Conservation (phyloP, 2,113 vertebrate genomes). For the Symphodus melops region DNA sequence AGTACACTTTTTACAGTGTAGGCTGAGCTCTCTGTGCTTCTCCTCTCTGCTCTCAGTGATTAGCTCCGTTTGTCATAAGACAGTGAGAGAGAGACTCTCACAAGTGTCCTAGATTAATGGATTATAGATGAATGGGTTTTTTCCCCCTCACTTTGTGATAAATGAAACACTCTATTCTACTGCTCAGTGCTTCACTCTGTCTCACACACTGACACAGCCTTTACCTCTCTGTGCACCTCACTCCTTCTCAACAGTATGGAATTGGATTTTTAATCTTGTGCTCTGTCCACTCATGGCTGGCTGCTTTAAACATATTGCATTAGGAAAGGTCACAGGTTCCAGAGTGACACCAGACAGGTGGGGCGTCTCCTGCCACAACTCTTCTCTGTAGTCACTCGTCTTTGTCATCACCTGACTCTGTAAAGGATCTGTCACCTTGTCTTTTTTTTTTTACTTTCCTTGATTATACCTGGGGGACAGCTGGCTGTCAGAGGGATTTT, state of each 20-base stretch:
- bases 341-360: slow-evolving; percentile 31
- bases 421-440: slow-evolving; percentile 15
- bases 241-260: slow-evolving; percentile 33
- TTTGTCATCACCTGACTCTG: slow-evolving; percentile 4
- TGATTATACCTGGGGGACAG: slow-evolving; percentile 11
- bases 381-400: slow-evolving; percentile 21
- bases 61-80: slow-evolving; percentile 69
- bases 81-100: slow-evolving; percentile 52
- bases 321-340: slow-evolving; percentile 44
- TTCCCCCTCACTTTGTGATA: slow-evolving; percentile 46
- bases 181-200: slow-evolving; percentile 8
- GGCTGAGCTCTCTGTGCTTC: slow-evolving; percentile 17
- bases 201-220: not conserved
- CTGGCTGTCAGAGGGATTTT: slow-evolving; percentile 15
- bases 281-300: slow-evolving; percentile 30
- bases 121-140: slow-evolving; percentile 65
- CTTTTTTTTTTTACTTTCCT: not conserved
- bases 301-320: slow-evolving; percentile 57
- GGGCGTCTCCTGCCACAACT: not conserved
- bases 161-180: slow-evolving; percentile 64
- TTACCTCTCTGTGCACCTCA: slow-evolving; percentile 7
- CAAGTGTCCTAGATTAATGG: slow-evolving; percentile 74
- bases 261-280: slow-evolving; percentile 65
- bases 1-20: slow-evolving; percentile 34
- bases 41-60: slow-evolving; percentile 53